phyloP scores from a whole-genome alignment of 2,888 invertebrate species.

The Amphimallon solstitiale region DNA sequence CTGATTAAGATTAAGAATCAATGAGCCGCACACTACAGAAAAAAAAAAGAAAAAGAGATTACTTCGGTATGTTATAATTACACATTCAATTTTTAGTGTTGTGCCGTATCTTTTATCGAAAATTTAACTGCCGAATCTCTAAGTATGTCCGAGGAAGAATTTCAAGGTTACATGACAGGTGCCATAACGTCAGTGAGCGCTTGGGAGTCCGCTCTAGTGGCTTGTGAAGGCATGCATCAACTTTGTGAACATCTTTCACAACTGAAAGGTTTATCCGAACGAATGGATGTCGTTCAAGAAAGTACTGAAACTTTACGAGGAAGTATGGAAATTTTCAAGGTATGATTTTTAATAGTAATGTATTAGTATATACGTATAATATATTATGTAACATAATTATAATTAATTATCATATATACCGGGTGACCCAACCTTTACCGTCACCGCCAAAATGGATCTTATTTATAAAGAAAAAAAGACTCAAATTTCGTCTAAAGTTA shows the following conservation, averaged over 20 bases:
- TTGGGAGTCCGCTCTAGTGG: constrained; percentile 83
- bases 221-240: constrained; percentile 86
- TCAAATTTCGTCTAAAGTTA: too few relatives aligned
- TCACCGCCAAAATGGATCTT: too few relatives aligned
- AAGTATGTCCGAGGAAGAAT: constrained; percentile 90
- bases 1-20: too few relatives aligned
- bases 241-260: constrained; percentile 81
- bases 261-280: constrained; percentile 73
- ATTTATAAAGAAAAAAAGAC: too few relatives aligned
- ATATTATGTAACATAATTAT: too few relatives aligned
- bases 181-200: constrained; percentile 85
- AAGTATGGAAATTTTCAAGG: constrained; percentile 80
- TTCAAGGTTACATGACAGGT: constrained; percentile 93
- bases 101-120: constrained; percentile 97
- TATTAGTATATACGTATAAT: too few relatives aligned
- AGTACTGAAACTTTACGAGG: constrained; percentile 74
- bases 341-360: constrained; percentile 50
- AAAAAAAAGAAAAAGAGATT: too few relatives aligned
- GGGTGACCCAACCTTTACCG: too few relatives aligned
- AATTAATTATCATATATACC: too few relatives aligned
- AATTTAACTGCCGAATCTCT: constrained; percentile 93
- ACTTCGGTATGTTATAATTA: too few relatives aligned
- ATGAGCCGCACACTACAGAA: too few relatives aligned
- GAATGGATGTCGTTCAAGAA: constrained; percentile 71
- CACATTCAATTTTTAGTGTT: constrained; percentile 86